phyloP scores from a whole-genome alignment of 1,140 invertebrate genomes.

The Harpegnathos saltator region DNA sequence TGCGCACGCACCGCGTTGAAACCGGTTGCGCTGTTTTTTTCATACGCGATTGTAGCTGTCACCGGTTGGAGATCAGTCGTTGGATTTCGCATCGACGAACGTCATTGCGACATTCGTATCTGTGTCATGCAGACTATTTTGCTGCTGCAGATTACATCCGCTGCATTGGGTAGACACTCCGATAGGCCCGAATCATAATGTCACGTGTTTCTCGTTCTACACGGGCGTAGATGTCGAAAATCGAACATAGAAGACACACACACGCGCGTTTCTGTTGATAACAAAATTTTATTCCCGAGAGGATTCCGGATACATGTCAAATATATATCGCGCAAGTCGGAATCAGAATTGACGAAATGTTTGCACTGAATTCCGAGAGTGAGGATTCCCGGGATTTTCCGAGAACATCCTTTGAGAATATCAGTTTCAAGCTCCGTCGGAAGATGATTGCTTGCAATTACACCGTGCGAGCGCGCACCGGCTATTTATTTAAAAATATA shows the following conservation, averaged over 20 bases:
- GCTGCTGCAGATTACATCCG: constrained; percentile 43
- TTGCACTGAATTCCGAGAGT: background rate
- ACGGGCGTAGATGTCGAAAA: background rate
- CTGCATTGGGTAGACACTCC: constrained; percentile 15
- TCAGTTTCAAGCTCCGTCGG: background rate
- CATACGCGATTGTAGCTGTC: constrained; percentile 57
- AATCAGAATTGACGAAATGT: background rate
- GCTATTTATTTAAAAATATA: constrained; percentile 25
- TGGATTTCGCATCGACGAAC: constrained; percentile 41
- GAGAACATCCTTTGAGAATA: background rate
- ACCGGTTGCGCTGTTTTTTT: constrained; percentile 41
- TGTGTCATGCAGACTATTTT: constrained; percentile 54
- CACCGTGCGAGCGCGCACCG: background rate
- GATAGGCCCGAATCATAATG: constrained; percentile 49
- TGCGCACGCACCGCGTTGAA: constrained; percentile 40
- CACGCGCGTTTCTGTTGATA: background rate
- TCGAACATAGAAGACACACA: background rate
- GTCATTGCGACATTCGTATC: constrained; percentile 54
- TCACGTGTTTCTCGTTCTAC: constrained; percentile 29
- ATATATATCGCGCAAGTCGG: no score
- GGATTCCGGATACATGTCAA: background rate
- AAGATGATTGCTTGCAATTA: constrained; percentile 8
- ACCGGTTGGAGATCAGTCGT: constrained; percentile 41
- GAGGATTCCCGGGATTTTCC: background rate
- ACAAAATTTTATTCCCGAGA: background rate